A percentile compares a stretch with the other conserved stretches of the same genome.
These are phyloP conservation scores for Petromus typicus DNA, from an alignment of 2,113 vertebrate species.

Conservation along the genomic window DNA sequence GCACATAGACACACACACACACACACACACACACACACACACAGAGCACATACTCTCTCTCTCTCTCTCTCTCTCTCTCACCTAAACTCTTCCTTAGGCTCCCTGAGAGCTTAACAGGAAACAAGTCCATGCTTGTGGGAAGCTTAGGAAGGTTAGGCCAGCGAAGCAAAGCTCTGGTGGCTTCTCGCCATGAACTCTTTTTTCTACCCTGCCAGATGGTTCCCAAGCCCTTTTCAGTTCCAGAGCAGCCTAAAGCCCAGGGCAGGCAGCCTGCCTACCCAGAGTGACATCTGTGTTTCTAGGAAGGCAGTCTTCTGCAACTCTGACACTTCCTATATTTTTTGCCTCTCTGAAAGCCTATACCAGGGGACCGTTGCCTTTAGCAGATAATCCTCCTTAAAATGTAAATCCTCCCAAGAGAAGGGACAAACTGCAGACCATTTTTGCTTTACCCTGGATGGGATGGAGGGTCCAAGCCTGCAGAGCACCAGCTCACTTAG, in stretches of 20 bases:
- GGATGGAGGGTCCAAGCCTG: not conserved
- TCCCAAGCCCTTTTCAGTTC: constrained; percentile 63
- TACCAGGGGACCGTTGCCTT: not conserved
- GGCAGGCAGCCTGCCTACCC: constrained; percentile 53
- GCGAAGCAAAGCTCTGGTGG: constrained; percentile 26
- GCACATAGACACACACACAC: not conserved
- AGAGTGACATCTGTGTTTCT: constrained; percentile 63
- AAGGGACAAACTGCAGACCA: not conserved
- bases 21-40: not conserved
- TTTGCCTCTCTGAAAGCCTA: not conserved
- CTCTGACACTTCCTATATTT: not conserved
- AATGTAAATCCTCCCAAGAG: not conserved
- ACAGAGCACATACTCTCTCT: not conserved
- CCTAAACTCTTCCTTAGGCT: not conserved
- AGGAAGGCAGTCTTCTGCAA: constrained; percentile 55
- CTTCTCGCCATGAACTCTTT: constrained; percentile 18
- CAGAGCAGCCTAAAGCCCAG: constrained; percentile 67
- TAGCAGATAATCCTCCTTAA: constrained; percentile 15
- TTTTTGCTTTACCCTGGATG: not conserved
- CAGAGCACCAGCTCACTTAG: accelerated
- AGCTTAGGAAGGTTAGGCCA: constrained; percentile 11
- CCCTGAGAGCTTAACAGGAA: constrained; percentile 53
- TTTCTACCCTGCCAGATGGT: constrained; percentile 71
- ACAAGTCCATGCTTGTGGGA: constrained; percentile 58
- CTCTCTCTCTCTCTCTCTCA: not conserved